A percentile compares a stretch with the other conserved stretches of the same genome.
These are phyloP conservation scores for Cotesia congregata DNA, from an alignment of 2,888 invertebrate genomes.

Conservation along the genomic window DNA sequence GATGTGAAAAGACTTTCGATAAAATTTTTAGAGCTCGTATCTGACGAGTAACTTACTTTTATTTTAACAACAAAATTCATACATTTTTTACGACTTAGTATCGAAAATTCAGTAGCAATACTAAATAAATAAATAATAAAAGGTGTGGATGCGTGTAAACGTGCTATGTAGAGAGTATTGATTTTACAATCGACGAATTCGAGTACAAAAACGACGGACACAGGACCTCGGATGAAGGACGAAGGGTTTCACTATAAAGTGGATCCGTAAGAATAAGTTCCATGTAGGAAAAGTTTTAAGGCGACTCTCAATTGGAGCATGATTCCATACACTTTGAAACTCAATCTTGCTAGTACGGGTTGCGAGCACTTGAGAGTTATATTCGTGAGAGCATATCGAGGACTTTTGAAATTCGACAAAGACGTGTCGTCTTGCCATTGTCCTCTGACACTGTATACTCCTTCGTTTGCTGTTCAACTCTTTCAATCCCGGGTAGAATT, in stretches of 20 bases:
- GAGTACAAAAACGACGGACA: no score
- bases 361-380: background rate
- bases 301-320: background rate
- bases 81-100: background rate
- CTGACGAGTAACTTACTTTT: background rate
- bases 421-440: background rate
- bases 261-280: background rate
- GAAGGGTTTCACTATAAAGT: no score
- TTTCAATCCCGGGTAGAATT: background rate
- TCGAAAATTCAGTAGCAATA: background rate
- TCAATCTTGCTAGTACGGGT: background rate
- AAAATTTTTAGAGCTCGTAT: background rate
- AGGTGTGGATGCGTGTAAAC: background rate
- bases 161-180: background rate
- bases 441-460: background rate
- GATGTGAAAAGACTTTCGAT: background rate
- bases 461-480: background rate
- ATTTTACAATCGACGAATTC: background rate
- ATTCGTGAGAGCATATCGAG: background rate
- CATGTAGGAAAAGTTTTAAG: background rate
- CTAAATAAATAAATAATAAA: background rate
- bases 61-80: background rate
- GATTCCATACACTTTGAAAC: slow-evolving; percentile 1
- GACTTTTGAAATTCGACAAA: background rate
- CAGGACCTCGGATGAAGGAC: no score